Base-by-base conservation (phyloP, 2,797 vertebrate species). In the Malurus leucopterus region DNA sequence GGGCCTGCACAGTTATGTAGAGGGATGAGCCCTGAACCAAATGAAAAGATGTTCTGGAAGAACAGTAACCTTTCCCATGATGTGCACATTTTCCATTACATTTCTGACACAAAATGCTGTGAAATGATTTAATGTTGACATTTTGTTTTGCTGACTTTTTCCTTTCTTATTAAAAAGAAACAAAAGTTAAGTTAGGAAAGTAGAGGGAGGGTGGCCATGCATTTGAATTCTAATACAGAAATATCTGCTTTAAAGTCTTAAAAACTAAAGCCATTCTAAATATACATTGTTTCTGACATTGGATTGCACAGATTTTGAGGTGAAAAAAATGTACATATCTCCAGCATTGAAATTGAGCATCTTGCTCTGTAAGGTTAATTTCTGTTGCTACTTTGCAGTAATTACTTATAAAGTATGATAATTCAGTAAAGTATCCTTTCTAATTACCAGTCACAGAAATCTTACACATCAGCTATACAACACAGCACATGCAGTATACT, bases 81-180 rank as follows among this genome's bases (percentile, higher is more conserved):
- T 98, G 97, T 97, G 97, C 97, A 96, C 96, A 80, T 97, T 98
- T 98, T 97, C 98, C 96, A 98, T 98, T 99, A 98, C 95, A 90
- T 96, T 97, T 97, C 97, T 98, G 98, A 98, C 98, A 98, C 95
- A 89, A 94, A 98, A 98, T 98, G 95, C 95, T 95, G 92, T 88
- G 96, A 97, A 97, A 98, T 99, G 98, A 99, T 99, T 99, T 99
- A 99, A 98, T 96, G 98, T 96, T 97, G 98, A 98, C 98, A 99
- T 99, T 99, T 99, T 98, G 98, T 99, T 98, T 98, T 98, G 98
- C 98, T 99, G 98, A 98, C 98, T 98, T 98, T 95, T 90, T 82
- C 93, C 96, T 97, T 96, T 96, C 95, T 95, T 97, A 97, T 95
- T 97, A 93, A 96, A 95, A 96, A 95, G 94, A 98, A 96, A 97